Evolutionary conservation across 1,140 invertebrate genomes (phyloP).

Genomic region (Pectinophora gossypiella): DNA sequence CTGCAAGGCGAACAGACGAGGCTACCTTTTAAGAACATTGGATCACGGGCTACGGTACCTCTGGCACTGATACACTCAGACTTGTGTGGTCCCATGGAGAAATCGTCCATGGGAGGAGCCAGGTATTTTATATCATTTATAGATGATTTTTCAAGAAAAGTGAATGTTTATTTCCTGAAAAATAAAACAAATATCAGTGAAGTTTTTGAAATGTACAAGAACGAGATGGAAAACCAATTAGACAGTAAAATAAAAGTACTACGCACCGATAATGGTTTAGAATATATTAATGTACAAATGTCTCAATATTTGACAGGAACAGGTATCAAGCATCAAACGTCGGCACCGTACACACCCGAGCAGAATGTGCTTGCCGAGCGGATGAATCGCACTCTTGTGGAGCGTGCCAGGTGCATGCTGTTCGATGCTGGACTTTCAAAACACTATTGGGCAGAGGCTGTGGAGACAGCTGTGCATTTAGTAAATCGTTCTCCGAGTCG

Average conservation of each 20-base stretch:
- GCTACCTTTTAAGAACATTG: no score
- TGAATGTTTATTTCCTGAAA: background rate
- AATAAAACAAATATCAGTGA: background rate
- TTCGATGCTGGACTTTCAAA: background rate
- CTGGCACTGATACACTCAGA: conserved; percentile 1
- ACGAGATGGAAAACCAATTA: background rate
- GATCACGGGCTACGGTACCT: no score
- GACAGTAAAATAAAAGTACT: conserved; percentile 26
- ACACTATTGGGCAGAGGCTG: conserved; percentile 14
- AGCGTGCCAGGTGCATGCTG: conserved; percentile 26
- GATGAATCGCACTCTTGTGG: conserved; percentile 28
- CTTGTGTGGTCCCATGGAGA: background rate
- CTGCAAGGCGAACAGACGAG: no score
- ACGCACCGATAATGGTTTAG: conserved; percentile 34
- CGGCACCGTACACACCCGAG: conserved; percentile 38
- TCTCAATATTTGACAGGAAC: conserved; percentile 11
- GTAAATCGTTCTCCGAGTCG: conserved; percentile 28
- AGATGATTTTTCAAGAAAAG: conserved; percentile 1
- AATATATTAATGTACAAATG: conserved; percentile 26
- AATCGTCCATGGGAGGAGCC: background rate
- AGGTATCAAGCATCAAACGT: conserved; percentile 20
- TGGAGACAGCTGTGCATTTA: conserved; percentile 24
- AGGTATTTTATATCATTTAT: background rate
- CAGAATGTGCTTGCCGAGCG: conserved; percentile 44
- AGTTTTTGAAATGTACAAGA: background rate